A percentile compares a stretch with the other conserved stretches of the same genome.
phyloP scores from a whole-genome alignment of 2,113 vertebrate genomes.

The Boleophthalmus pectinirostris region DNA sequence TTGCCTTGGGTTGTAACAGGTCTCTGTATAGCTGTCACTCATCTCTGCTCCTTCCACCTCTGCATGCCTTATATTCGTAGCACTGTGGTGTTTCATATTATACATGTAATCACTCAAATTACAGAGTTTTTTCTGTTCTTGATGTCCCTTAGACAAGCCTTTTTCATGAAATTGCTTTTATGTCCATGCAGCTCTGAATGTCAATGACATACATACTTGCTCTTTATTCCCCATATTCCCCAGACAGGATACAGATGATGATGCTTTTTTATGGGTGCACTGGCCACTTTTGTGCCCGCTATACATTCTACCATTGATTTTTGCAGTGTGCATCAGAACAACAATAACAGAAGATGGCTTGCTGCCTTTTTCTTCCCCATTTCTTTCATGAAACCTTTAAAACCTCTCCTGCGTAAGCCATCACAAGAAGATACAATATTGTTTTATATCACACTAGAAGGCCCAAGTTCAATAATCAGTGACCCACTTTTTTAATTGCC shows the following conservation, averaged over 20 bases:
- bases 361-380: constrained; percentile 30
- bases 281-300: constrained; percentile 34
- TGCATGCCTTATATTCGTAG: constrained; percentile 39
- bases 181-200: constrained; percentile 20
- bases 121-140: constrained; percentile 8
- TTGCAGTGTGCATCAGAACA: constrained; percentile 36
- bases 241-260: constrained; percentile 3
- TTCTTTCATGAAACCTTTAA: constrained; percentile 39
- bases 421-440: constrained; percentile 62
- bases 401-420: constrained; percentile 32
- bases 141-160: constrained; percentile 13
- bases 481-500: constrained; percentile 83
- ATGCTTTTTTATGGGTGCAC: constrained; percentile 21
- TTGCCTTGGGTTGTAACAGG: constrained; percentile 70
- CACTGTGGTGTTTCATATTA: constrained; percentile 35
- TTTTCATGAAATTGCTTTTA: constrained; percentile 25
- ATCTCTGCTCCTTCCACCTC: constrained; percentile 31
- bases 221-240: constrained; percentile 4
- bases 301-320: constrained; percentile 34
- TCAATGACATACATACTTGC: constrained; percentile 26
- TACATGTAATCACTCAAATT: constrained; percentile 39
- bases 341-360: constrained; percentile 44
- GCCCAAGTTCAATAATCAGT: constrained; percentile 70
- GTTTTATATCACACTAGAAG: constrained; percentile 51
- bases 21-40: constrained; percentile 63